Percentiles rank a stretch among this genome's conserved stretches.
Conservation (phyloP, 2,797 vertebrate genomes). For the Bovichtus diacanthus region DNA sequence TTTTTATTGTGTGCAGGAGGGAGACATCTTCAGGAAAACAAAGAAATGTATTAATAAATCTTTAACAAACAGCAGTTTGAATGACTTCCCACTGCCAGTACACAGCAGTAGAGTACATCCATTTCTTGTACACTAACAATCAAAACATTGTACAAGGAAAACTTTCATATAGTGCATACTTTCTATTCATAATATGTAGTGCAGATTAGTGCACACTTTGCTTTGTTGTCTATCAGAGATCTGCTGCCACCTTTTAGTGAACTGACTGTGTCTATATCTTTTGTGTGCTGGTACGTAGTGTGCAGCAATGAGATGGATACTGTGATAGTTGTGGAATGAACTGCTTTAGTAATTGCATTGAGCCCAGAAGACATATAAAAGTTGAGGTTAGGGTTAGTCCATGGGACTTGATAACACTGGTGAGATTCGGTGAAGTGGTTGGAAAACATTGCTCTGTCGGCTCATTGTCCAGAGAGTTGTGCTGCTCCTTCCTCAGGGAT, state of each 20-base stretch:
- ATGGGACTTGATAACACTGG: slow-evolving; percentile 26
- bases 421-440: slow-evolving; percentile 45
- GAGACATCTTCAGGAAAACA: neutral
- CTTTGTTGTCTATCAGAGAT: neutral
- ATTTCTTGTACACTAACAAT: neutral
- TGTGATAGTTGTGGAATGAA: neutral
- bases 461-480: slow-evolving; percentile 47
- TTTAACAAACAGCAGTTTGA: neutral
- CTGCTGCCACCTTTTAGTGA: neutral
- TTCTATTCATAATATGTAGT: neutral
- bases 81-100: neutral
- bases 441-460: slow-evolving; percentile 47
- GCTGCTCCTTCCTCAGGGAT: slow-evolving; percentile 52
- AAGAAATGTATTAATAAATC: neutral
- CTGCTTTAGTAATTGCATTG: slow-evolving; percentile 1
- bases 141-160: too few species aligned
- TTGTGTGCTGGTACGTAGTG: slow-evolving; percentile 9
- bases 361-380: slow-evolving; percentile 44
- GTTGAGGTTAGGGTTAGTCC: too few species aligned
- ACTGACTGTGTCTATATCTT: neutral
- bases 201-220: neutral
- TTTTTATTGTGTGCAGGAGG: neutral
- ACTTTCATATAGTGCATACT: too few species aligned
- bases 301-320: slow-evolving; percentile 20
- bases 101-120: neutral